phyloP scores from a whole-genome alignment of 2,888 invertebrate species.

The Schrankia costaestrigalis region DNA sequence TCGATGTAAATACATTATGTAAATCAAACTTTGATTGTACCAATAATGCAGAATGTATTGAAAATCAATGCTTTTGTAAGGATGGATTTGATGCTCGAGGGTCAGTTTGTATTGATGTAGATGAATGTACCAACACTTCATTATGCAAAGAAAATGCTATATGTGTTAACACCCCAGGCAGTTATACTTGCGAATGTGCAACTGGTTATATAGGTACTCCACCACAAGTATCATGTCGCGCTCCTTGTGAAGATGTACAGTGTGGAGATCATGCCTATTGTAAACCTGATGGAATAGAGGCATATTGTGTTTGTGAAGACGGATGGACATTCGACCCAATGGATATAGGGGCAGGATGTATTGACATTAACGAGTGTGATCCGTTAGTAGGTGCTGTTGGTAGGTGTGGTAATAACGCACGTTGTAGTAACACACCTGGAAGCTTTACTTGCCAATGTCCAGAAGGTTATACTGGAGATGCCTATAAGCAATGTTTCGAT shows the following conservation, averaged over 20 bases:
- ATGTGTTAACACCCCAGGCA: constrained; percentile 90
- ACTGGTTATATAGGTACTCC: constrained; percentile 91
- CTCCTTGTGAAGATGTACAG: constrained; percentile 94
- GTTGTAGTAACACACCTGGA: constrained; percentile 90
- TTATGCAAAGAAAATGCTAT: constrained; percentile 87
- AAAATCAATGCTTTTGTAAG: constrained; percentile 93
- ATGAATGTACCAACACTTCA: constrained; percentile 85
- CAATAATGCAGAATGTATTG: constrained; percentile 94
- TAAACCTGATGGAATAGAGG: constrained; percentile 92
- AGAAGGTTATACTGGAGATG: constrained; percentile 92
- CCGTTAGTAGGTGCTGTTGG: constrained; percentile 87
- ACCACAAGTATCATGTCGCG: constrained; percentile 89
- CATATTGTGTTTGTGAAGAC: constrained; percentile 95
- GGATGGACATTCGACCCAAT: constrained; percentile 96
- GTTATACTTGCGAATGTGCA: constrained; percentile 90
- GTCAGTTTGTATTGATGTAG: constrained; percentile 89
- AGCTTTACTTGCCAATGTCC: constrained; percentile 91
- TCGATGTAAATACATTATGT: constrained; percentile 92
- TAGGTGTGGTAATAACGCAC: constrained; percentile 90
- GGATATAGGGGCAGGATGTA: constrained; percentile 93
- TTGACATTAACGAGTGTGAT: constrained; percentile 96
- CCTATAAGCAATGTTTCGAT: constrained; percentile 89
- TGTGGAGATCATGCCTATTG: constrained; percentile 94
- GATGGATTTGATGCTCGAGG: constrained; percentile 91
- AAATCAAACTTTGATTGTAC: constrained; percentile 94